Evolutionary conservation across 2,888 invertebrate genomes (phyloP).

Genomic region (Coelogynopora nodosa): DNA sequence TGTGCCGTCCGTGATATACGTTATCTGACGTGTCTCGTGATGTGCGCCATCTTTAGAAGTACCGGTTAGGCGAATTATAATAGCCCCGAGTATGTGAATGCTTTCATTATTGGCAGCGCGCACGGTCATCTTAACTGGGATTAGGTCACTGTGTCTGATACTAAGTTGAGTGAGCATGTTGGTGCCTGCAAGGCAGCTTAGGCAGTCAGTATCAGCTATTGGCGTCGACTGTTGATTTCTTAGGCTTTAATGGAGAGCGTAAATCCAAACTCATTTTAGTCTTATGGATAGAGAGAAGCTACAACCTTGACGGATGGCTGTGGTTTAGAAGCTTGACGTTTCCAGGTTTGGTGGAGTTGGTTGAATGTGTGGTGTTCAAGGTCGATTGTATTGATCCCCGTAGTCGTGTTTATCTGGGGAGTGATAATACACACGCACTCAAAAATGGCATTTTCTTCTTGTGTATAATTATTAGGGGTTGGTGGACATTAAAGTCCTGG

Average conservation of each 20-base stretch:
- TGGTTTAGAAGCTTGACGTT: neutral
- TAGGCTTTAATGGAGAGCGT: neutral
- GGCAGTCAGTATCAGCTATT: constrained; percentile 48
- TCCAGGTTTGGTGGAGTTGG: neutral
- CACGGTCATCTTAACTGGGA: constrained; percentile 51
- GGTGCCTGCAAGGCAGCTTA: constrained; percentile 50
- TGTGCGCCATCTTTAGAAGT: constrained; percentile 18
- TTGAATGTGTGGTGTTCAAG: constrained; percentile 20
- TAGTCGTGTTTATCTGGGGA: neutral
- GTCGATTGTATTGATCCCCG: neutral
- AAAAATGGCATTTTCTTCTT: constrained; percentile 22
- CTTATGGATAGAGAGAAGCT: neutral
- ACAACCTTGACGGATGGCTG: neutral
- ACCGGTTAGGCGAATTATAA: constrained; percentile 49
- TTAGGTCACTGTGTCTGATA: constrained; percentile 48
- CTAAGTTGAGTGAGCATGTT: constrained; percentile 44
- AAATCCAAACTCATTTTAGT: neutral
- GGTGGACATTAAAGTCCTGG: too few relatives aligned
- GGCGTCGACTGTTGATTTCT: too few relatives aligned
- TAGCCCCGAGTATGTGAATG: constrained; percentile 51
- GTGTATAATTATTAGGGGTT: too few relatives aligned
- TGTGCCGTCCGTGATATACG: constrained; percentile 51
- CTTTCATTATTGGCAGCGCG: constrained; percentile 50
- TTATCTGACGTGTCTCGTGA: constrained; percentile 50
- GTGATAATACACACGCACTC: neutral